Evolutionary conservation across 2,888 invertebrate species (phyloP).

Genomic region (Drosophila infuscata): DNA sequence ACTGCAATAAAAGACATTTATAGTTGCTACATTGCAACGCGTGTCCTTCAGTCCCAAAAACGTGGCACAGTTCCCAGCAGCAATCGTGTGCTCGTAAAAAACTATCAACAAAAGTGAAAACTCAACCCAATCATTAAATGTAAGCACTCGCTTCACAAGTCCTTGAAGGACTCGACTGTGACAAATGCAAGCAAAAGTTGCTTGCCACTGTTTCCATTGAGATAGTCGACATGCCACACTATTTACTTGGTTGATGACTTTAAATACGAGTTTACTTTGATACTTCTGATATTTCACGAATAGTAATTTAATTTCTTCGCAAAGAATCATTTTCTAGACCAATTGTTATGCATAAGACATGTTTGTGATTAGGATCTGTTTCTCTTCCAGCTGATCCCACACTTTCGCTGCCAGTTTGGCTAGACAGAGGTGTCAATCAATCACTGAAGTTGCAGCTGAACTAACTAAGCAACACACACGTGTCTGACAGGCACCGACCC

Average conservation of each 20-base stretch:
- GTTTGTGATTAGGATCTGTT: neutral
- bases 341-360: neutral
- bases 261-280: neutral
- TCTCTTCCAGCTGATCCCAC: constrained; percentile 17
- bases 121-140: constrained; percentile 60
- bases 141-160: constrained; percentile 22
- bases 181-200: constrained; percentile 7
- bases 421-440: constrained; percentile 58
- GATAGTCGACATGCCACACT: neutral
- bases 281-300: neutral
- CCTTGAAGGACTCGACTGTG: constrained; percentile 29
- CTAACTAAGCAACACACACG: constrained; percentile 17
- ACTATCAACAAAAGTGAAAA: constrained; percentile 61
- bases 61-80: constrained; percentile 38
- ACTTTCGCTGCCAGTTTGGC: constrained; percentile 38
- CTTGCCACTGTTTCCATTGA: neutral
- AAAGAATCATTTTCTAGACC: neutral
- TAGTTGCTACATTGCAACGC: constrained; percentile 62
- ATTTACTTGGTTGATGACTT: neutral
- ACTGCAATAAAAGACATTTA: constrained; percentile 78
- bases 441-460: constrained; percentile 56
- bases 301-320: neutral
- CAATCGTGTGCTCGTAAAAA: constrained; percentile 56
- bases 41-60: constrained; percentile 47
- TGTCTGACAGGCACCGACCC: constrained; percentile 18